Conservation (phyloP, 2,888 invertebrate species). For the Drepanosiphum platanoidis region DNA sequence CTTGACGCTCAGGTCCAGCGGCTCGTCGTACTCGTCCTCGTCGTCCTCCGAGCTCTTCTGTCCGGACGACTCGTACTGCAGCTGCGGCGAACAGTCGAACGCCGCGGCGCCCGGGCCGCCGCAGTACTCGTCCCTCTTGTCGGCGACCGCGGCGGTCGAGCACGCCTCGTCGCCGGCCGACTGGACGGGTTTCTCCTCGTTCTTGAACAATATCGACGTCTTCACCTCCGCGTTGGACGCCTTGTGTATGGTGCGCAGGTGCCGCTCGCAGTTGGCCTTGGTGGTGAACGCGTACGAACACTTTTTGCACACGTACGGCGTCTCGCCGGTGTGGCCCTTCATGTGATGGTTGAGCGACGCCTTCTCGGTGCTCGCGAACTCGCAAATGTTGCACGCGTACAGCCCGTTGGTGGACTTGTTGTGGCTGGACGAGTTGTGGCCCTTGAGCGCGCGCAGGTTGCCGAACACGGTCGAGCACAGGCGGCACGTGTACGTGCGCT, state of each 20-base stretch:
- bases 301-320: conserved; percentile 93
- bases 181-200: conserved; percentile 64
- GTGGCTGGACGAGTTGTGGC: conserved; percentile 87
- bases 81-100: conserved; percentile 34
- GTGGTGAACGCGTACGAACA: conserved; percentile 97
- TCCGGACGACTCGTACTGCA: conserved; percentile 39
- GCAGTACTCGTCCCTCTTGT: conserved; percentile 71
- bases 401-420: conserved; percentile 73
- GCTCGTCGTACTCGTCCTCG: conserved; percentile 51
- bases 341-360: conserved; percentile 91
- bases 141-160: conserved; percentile 74
- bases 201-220: conserved; percentile 72
- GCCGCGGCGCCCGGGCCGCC: conserved; percentile 51
- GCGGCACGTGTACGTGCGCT: conserved; percentile 90
- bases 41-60: conserved; percentile 38
- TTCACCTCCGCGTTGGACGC: conserved; percentile 88
- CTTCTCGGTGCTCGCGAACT: conserved; percentile 88
- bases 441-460: conserved; percentile 88
- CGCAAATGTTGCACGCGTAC: conserved; percentile 93
- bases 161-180: conserved; percentile 75
- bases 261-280: conserved; percentile 96
- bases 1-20: conserved; percentile 62
- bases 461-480: conserved; percentile 89
- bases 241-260: conserved; percentile 91
- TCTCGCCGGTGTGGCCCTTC: conserved; percentile 93